Conservation (phyloP, 2,888 invertebrate species). For the Automeris io region DNA sequence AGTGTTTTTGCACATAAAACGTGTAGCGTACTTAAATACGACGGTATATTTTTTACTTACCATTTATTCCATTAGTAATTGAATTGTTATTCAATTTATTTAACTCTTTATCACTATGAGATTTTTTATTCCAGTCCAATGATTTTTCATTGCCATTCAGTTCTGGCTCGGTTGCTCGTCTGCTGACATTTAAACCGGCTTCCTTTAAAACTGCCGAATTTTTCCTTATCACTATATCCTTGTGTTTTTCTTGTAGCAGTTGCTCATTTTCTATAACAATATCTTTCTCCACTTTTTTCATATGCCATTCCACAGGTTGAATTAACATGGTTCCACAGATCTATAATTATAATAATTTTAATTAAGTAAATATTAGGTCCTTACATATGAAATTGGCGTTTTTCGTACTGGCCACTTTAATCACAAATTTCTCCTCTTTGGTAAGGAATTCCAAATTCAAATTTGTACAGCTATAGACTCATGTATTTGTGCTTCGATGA, state of each 20-base stretch:
- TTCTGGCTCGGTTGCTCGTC: constrained; percentile 24
- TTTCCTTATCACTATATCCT: constrained; percentile 40
- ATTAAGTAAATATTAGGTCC: no score
- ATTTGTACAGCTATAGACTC: no score
- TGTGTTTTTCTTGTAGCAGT: constrained; percentile 46
- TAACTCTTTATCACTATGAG: constrained; percentile 39
- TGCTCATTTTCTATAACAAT: constrained; percentile 48
- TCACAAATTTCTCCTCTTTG: no score
- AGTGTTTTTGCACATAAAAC: no score
- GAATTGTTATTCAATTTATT: constrained; percentile 26
- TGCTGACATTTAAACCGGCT: constrained; percentile 19
- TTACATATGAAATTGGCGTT: no score
- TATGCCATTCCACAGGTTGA: constrained; percentile 77
- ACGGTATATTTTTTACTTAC: constrained; percentile 22
- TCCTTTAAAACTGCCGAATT: constrained; percentile 21
- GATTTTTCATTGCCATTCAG: constrained; percentile 25
- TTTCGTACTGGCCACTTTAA: no score
- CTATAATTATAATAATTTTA: no score
- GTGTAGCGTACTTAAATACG: background rate
- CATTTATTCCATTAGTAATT: constrained; percentile 32
- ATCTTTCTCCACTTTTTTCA: constrained; percentile 59
- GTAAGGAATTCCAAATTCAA: no score
- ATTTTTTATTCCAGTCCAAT: constrained; percentile 22
- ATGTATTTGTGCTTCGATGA: no score
- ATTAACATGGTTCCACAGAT: constrained; percentile 76